Percentiles rank a stretch among this genome's conserved stretches.
These are phyloP conservation scores for Adineta ricciae DNA, from an alignment of 2,888 invertebrate genomes.

Conservation along the genomic window DNA sequence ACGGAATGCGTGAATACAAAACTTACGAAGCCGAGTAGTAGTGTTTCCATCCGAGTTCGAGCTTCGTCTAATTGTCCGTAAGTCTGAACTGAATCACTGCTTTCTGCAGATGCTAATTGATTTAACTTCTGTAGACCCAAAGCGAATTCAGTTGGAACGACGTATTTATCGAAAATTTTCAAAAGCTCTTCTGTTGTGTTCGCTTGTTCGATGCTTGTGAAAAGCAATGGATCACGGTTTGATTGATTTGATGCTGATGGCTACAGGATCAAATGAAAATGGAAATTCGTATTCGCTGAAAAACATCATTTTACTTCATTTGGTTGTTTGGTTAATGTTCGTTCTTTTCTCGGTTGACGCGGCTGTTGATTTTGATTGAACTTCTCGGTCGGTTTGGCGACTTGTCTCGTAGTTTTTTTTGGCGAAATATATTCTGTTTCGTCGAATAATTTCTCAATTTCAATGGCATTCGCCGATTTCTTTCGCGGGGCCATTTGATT, in stretches of 20 bases:
- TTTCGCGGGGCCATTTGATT: neutral
- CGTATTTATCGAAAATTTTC: slow-evolving; percentile 2
- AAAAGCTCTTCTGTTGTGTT: neutral
- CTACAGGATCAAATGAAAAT: neutral
- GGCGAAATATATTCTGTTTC: neutral
- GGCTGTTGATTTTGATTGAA: neutral
- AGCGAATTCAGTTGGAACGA: neutral
- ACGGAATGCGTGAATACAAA: neutral
- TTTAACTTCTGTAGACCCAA: neutral
- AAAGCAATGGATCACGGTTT: neutral
- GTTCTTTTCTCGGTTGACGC: neutral
- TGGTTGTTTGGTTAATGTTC: neutral
- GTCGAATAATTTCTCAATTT: neutral
- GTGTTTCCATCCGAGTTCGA: neutral
- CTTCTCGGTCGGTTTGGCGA: neutral
- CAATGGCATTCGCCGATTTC: neutral
- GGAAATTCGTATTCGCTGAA: neutral
- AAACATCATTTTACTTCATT: neutral
- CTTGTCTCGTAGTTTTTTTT: neutral
- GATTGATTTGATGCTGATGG: neutral
- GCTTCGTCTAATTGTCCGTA: neutral
- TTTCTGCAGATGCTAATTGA: neutral
- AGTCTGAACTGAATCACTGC: neutral
- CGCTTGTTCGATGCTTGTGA: neutral
- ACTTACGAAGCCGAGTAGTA: neutral